Evolutionary conservation across 2,113 vertebrate genomes (phyloP).

Genomic region (Phalacrocorax carbo): DNA sequence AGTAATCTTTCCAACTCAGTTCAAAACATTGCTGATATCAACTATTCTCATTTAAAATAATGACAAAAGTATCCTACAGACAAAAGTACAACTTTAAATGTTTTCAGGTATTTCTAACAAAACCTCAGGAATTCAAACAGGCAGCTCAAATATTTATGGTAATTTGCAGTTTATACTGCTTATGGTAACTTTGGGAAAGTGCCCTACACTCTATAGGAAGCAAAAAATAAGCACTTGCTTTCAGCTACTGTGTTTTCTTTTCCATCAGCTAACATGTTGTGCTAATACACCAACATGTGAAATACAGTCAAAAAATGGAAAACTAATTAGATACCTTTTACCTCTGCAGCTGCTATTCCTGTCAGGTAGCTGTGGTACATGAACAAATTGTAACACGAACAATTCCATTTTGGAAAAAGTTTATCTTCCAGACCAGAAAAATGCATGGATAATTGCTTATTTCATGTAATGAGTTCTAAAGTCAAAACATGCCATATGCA

Average conservation of each 20-base stretch:
- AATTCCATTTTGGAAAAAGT: neutral
- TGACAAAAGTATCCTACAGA: neutral
- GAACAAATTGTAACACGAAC: neutral
- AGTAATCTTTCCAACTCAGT: neutral
- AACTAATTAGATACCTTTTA: neutral
- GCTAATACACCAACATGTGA: neutral
- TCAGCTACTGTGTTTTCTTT: neutral
- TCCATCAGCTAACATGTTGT: neutral
- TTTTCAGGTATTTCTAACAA: neutral
- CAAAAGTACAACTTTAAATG: neutral
- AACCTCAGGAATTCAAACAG: neutral
- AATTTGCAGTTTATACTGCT: neutral
- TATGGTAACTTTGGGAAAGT: neutral
- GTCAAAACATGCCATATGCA: neutral
- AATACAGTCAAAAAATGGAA: neutral
- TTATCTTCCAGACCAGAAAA: neutral
- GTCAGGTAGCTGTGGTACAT: neutral
- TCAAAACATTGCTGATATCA: neutral
- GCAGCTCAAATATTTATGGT: neutral
- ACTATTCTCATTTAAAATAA: neutral
- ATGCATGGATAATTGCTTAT: neutral
- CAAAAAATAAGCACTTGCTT: neutral
- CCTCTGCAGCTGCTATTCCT: neutral
- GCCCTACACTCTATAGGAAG: neutral
- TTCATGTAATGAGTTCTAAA: neutral